These are phyloP conservation scores for Microcebus tavaratra DNA, from an alignment of 2,113 vertebrate genomes.

Conservation along the genomic window DNA sequence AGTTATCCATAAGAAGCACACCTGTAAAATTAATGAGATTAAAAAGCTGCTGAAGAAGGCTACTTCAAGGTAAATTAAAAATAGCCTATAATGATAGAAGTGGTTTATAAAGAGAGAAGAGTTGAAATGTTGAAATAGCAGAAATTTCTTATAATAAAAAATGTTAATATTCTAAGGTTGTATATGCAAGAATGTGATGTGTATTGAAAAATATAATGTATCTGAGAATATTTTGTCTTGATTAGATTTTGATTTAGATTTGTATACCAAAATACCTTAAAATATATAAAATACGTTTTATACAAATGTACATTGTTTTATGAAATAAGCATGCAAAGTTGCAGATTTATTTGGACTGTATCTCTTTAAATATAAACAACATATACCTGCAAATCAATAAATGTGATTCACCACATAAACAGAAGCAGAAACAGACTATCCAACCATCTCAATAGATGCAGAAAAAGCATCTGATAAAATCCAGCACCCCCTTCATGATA, in stretches of 20 bases:
- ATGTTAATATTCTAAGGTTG: not conserved
- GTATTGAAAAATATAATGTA: not conserved
- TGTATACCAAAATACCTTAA: not conserved
- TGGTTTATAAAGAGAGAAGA: not conserved
- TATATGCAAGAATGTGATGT: not conserved
- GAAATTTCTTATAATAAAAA: constrained; percentile 22
- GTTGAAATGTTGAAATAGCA: not conserved
- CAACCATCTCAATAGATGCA: no score
- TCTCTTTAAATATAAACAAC: constrained; percentile 48
- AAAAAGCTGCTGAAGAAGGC: constrained; percentile 96
- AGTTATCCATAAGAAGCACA: constrained; percentile 90
- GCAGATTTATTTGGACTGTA: not conserved
- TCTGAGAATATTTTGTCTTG: not conserved
- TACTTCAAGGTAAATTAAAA: constrained; percentile 89
- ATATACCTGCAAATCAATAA: not conserved
- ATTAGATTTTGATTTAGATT: constrained; percentile 11
- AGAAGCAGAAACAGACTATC: no score
- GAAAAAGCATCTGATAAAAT: no score
- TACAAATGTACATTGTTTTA: not conserved
- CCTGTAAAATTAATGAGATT: constrained; percentile 94
- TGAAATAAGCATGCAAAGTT: not conserved
- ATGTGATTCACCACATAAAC: no score
- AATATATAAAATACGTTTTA: not conserved
- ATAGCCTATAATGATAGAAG: constrained; percentile 41
- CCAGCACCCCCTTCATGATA: no score